A percentile compares a stretch with the other conserved stretches of the same genome.
These are phyloP conservation scores for Grapholita molesta DNA, from an alignment of 1,140 invertebrate species.

Conservation along the genomic window DNA sequence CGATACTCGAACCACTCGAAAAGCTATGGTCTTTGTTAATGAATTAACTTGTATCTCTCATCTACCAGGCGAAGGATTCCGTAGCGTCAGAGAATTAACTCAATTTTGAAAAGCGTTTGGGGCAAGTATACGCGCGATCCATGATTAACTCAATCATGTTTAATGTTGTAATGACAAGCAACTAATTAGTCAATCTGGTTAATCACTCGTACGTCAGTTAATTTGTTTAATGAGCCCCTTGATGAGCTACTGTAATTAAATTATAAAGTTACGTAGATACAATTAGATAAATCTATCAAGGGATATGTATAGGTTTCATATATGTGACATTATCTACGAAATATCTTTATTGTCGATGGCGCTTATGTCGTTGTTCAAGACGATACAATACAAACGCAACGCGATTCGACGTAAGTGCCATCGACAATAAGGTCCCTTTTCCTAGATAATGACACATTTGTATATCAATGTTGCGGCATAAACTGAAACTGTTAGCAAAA, in stretches of 20 bases:
- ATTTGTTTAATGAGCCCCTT: background rate
- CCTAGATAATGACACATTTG: no score
- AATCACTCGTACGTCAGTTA: background rate
- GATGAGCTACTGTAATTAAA: background rate
- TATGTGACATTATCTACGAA: no score
- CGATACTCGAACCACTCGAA: slow-evolving; percentile 1
- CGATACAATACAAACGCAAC: no score
- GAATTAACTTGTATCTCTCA: slow-evolving; percentile 5
- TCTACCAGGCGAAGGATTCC: background rate
- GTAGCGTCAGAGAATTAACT: slow-evolving; percentile 25
- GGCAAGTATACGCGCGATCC: slow-evolving; percentile 42
- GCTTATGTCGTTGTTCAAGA: no score
- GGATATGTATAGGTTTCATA: no score
- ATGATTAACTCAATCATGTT: slow-evolving; percentile 4
- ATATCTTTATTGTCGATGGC: no score
- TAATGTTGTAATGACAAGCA: background rate
- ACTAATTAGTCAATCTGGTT: background rate
- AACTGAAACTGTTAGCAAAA: no score
- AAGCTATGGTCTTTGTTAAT: background rate
- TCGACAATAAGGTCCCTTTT: no score
- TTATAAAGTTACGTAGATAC: background rate
- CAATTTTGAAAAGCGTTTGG: slow-evolving; percentile 56
- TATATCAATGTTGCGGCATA: no score
- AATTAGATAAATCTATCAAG: no score
- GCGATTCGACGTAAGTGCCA: no score